Percentiles rank a stretch among this genome's conserved stretches.
Conservation (phyloP, 2,888 invertebrate species). For the Idaea aversata region DNA sequence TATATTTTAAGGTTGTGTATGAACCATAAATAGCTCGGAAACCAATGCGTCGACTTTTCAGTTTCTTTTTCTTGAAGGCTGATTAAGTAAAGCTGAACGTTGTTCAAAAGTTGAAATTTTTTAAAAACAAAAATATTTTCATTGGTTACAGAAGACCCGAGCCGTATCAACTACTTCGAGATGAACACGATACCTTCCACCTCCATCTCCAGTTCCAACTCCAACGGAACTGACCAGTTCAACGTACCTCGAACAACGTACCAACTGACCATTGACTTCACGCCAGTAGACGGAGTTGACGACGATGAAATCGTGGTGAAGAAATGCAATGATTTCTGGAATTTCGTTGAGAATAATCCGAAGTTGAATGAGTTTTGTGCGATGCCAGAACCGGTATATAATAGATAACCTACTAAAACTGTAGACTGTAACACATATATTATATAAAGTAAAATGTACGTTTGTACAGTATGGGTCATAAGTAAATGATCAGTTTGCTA, state of each 20-base stretch:
- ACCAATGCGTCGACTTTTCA: too few relatives aligned
- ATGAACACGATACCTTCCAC: conserved; percentile 10
- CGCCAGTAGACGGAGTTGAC: conserved; percentile 24
- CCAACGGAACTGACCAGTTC: conserved; percentile 18
- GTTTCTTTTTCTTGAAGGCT: too few relatives aligned
- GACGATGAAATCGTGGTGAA: conserved; percentile 15
- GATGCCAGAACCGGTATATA: neutral
- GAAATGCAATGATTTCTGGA: conserved; percentile 24
- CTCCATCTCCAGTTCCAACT: conserved; percentile 33
- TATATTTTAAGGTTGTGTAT: too few relatives aligned
- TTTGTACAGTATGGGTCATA: too few relatives aligned
- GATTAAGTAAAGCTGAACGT: too few relatives aligned
- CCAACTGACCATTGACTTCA: conserved; percentile 40
- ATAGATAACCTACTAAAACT: too few relatives aligned
- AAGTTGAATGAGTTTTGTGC: conserved; percentile 10
- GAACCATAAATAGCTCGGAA: too few relatives aligned
- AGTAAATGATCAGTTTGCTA: too few relatives aligned
- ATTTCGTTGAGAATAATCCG: conserved; percentile 15
- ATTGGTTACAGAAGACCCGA: neutral
- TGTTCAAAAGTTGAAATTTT: too few relatives aligned
- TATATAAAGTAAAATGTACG: too few relatives aligned
- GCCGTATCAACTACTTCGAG: neutral
- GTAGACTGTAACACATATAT: too few relatives aligned
- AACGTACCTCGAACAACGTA: conserved; percentile 39
- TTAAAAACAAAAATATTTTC: neutral